Base-by-base conservation (phyloP, 2,797 vertebrate species). In the Paratrypauchen microcephalus region DNA sequence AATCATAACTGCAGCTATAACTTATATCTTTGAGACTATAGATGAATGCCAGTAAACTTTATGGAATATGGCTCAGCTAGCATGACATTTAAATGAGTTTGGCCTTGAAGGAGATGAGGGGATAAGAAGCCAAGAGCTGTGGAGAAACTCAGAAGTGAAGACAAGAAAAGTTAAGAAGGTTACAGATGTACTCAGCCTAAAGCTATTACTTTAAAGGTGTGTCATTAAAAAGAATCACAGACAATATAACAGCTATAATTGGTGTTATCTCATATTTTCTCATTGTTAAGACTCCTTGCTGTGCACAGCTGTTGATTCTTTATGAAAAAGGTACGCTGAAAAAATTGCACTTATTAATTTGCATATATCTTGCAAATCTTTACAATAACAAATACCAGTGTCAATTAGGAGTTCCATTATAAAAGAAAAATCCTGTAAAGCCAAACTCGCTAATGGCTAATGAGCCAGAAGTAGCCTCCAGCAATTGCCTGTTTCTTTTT, bases 391-490 rank as follows among this genome's bases (percentile, higher is more conserved):
- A 30, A 59, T 30, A 19, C 57, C 57, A 57, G 63, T 47, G 48
- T 59, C 50, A 55, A 54, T 8, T 50, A 18, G 26, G 23, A 21
- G 56, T 54, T 68, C 68, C 41, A 68, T 67, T 77, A 11, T 32
- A n/a, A 71, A 19, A 50, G 76, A 18, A 26, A 68, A 74, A 57
- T 78, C 74, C 58, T 16, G 11, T 66, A 8, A 45, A 48, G 18
- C 11, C 41, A 57, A 18, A 56, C 67, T 78, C 69, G 60, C 76
- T 81, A 77, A 73, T 74, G 58, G 55, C 57, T 81, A 81, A 87
- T 83, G 76, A 84, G 76, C 60, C 47, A 0, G 56, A 78, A 78
- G 60, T 71, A 41, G 71, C 65, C 54, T 28, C 56, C 60, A 55
- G 60, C 67, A 39, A 5, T 56, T 12, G 28, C 52, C 66, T 48